Evolutionary conservation across 2,888 invertebrate species (phyloP).

Genomic region (Tipula helvola): DNA sequence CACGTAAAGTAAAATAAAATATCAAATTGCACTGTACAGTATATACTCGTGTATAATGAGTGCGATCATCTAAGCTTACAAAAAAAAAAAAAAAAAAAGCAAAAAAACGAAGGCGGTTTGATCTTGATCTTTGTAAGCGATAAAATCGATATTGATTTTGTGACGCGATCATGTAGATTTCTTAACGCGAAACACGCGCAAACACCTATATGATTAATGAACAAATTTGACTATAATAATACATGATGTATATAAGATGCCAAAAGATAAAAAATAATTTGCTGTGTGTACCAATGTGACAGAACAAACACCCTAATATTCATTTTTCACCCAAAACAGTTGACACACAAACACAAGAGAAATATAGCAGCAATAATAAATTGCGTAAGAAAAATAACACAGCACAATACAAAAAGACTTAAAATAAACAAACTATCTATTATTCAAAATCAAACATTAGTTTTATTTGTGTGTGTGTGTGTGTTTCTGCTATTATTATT

Average conservation of each 20-base stretch:
- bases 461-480: neutral
- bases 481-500: neutral
- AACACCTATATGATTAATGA: neutral
- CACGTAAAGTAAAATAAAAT: neutral
- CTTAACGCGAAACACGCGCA: neutral
- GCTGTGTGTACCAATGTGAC: neutral
- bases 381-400: neutral
- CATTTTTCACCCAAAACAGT: neutral
- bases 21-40: neutral
- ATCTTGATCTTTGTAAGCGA: neutral
- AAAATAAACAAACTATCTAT: conserved; percentile 4
- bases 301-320: neutral
- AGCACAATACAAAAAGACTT: neutral
- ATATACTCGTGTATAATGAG: neutral
- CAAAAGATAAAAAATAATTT: neutral
- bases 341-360: neutral
- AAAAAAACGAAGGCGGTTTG: neutral
- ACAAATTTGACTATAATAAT: neutral
- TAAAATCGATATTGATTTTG: neutral
- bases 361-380: neutral
- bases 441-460: conserved; percentile 4
- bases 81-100: too few relatives aligned
- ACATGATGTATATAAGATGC: neutral
- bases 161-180: neutral
- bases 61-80: neutral